Evolutionary conservation across 2,888 invertebrate genomes (phyloP).

Genomic region (Chirona hameri): DNA sequence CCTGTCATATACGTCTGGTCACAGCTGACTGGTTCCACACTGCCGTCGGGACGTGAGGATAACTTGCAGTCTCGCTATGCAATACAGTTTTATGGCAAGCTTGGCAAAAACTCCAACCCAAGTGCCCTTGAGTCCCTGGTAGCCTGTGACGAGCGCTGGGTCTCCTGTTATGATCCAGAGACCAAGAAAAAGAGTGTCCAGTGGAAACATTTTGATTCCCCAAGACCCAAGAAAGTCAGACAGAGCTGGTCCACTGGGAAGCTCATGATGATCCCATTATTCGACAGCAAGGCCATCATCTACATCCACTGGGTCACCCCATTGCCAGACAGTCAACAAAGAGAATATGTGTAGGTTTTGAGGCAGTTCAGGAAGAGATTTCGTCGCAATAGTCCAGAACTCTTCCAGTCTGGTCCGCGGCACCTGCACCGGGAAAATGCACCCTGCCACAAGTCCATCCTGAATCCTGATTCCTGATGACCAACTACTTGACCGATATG

Average conservation of each 20-base stretch:
- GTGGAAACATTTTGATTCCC: no score
- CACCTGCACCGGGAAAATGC: slow-evolving; percentile 31
- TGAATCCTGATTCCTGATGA: no score
- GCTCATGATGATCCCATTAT: not conserved
- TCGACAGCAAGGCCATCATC: not conserved
- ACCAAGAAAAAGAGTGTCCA: no score
- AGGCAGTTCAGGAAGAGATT: no score
- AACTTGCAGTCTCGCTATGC: not conserved
- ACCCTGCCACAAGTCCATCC: no score
- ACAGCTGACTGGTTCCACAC: not conserved
- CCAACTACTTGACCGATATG: no score
- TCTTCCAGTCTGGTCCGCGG: not conserved
- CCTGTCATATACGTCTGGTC: not conserved
- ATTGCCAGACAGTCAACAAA: no score
- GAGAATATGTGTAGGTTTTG: no score
- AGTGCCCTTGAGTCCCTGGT: not conserved
- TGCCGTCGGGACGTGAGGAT: not conserved
- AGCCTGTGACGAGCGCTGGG: not conserved
- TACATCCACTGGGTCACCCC: no score
- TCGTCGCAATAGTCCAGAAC: no score
- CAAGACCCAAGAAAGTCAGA: not conserved
- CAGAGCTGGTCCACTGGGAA: not conserved
- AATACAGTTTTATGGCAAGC: not conserved
- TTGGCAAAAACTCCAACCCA: no score
- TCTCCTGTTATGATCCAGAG: no score